Evolutionary conservation across 2,797 vertebrate genomes (phyloP).

Genomic region (Chanos chanos): DNA sequence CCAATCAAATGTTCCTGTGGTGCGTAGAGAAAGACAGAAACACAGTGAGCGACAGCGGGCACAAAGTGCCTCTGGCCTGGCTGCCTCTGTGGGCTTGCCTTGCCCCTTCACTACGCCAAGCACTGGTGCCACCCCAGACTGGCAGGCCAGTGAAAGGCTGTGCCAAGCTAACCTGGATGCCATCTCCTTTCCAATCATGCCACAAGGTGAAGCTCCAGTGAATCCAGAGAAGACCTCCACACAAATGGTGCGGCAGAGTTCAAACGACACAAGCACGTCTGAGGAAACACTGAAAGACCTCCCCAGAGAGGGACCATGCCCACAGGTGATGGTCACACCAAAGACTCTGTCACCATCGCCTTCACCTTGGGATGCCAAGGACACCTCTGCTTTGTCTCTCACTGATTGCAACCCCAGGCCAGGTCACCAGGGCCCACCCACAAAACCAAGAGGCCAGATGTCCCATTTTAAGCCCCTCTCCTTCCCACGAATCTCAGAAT

Average conservation of each 20-base stretch:
- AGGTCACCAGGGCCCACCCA: not conserved
- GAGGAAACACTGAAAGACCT: conserved; percentile 55
- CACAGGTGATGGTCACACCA: conserved; percentile 16
- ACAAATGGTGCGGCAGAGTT: conserved; percentile 36
- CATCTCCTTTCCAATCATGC: conserved; percentile 52
- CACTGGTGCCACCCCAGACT: conserved; percentile 48
- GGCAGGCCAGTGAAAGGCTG: conserved; percentile 48
- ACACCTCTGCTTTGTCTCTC: not conserved
- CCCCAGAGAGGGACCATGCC: conserved; percentile 34
- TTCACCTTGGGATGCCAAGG: conserved; percentile 5
- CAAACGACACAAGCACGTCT: conserved; percentile 37
- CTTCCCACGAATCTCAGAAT: conserved; percentile 81
- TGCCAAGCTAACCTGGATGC: conserved; percentile 60
- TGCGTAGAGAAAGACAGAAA: conserved; percentile 58
- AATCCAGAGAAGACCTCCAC: not conserved
- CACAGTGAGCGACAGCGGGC: conserved; percentile 63
- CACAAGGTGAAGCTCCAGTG: conserved; percentile 8
- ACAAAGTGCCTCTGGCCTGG: conserved; percentile 60
- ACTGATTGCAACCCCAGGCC: not conserved
- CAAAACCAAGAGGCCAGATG: not conserved
- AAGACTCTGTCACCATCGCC: conserved; percentile 13
- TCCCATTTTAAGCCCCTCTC: conserved; percentile 49
- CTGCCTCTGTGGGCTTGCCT: conserved; percentile 73
- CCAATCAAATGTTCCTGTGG: conserved; percentile 36
- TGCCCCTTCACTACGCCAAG: conserved; percentile 57